Conservation (phyloP, 2,797 vertebrate genomes). For the Sebastes trivittatus region DNA sequence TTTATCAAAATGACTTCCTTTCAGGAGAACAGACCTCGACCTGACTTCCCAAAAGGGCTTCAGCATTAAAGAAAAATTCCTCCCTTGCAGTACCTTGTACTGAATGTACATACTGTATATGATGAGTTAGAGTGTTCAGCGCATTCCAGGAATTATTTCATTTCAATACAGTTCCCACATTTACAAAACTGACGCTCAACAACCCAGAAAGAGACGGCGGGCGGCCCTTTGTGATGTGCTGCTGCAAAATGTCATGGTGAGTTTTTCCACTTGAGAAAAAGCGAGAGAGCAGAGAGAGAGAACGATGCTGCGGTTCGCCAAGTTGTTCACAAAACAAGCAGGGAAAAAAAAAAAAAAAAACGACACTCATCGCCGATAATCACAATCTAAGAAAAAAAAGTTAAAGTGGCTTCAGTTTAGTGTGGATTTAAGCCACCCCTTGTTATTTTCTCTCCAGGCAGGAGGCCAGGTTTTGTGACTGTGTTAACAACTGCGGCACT, state of each 20-base stretch:
- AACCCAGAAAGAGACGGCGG: not conserved
- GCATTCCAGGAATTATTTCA: constrained; percentile 8
- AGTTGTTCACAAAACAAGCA: constrained; percentile 19
- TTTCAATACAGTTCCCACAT: not conserved
- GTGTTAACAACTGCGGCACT: constrained; percentile 11
- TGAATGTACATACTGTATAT: not conserved
- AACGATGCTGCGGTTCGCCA: constrained; percentile 2
- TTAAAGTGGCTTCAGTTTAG: not conserved
- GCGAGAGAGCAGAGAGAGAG: not conserved
- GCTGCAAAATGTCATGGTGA: constrained; percentile 8
- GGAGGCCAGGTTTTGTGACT: not conserved
- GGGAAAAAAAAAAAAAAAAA: not conserved
- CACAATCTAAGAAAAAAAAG: not conserved
- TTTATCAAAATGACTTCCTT: not conserved
- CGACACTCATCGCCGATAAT: not conserved
- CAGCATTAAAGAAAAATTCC: not conserved
- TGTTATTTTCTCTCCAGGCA: constrained; percentile 19
- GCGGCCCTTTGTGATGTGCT: constrained; percentile 12
- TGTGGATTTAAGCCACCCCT: not conserved
- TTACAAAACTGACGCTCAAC: not conserved
- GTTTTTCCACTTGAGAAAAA: constrained; percentile 45
- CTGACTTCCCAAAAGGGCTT: not conserved
- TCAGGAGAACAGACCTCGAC: not conserved
- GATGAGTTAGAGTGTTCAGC: not conserved
- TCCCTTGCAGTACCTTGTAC: not conserved